phyloP scores from a whole-genome alignment of 2,888 invertebrate species.

The Oscheius sp. region DNA sequence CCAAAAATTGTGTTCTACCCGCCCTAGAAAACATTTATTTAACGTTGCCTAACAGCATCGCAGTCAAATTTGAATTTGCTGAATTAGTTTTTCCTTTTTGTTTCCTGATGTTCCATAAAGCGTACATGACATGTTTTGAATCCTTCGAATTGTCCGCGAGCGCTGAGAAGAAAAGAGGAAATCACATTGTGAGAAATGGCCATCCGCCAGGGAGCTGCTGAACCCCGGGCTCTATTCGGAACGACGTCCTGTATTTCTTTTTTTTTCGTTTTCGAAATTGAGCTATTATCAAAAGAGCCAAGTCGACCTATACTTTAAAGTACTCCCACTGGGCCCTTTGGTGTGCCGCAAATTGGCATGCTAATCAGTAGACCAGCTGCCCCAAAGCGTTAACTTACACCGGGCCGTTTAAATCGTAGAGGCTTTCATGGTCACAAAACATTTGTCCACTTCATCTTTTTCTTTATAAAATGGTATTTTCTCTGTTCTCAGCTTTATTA shows the following conservation, averaged over 20 bases:
- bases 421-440: neutral
- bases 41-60: too few relatives aligned
- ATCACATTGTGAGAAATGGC: constrained; percentile 29
- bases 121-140: constrained; percentile 17
- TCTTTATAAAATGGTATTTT: neutral
- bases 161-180: constrained; percentile 33
- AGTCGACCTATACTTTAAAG: constrained; percentile 34
- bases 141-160: neutral
- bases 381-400: constrained; percentile 18
- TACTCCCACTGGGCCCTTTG: constrained; percentile 33
- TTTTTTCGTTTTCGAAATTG: neutral
- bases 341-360: constrained; percentile 37
- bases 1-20: too few relatives aligned
- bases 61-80: too few relatives aligned
- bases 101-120: too few relatives aligned
- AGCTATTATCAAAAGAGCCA: constrained; percentile 6
- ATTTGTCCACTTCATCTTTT: neutral
- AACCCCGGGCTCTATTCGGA: neutral
- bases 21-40: too few relatives aligned
- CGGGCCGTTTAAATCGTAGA: neutral
- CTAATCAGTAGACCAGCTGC: constrained; percentile 36
- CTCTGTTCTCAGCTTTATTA: too few relatives aligned
- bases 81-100: too few relatives aligned
- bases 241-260: neutral
- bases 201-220: too few relatives aligned